Base-by-base conservation (phyloP, 2,888 invertebrate genomes). In the Ormyrus rosae region DNA sequence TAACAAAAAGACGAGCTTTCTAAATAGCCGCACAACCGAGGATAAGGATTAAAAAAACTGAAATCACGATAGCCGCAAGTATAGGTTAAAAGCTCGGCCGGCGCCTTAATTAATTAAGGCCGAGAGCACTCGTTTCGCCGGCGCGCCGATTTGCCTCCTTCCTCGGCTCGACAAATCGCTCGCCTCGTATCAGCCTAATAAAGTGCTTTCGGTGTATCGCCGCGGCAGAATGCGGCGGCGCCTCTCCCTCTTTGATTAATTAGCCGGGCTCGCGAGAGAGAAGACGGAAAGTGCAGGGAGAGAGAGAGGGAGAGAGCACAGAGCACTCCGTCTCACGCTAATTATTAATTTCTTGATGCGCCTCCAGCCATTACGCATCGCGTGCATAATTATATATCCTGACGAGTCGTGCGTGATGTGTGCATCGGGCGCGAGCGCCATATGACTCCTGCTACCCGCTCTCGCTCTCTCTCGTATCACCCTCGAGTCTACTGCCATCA, bases 301-400 rank as follows among this genome's bases (percentile, higher is more conserved):
- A 50, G 10, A 34, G 19, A 19, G 19, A 19, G 19, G 1, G 19
- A 19, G 19, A 45, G 55, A 2, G 13, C 19, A 13, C 46, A 70
- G 34, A 53, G 45, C 64, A 65, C 73, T 73, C 60, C 70, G 84
- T 86, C 87, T 88, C 85, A 19, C 84, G 86, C 87, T 90, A 88
- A 90, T 90, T 90, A 90, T 89, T 90, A 90, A 90, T 90, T 90
- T 89, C 89, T 89, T 90, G 90, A 90, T 90, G 90, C 86, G 88
- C 84, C 84, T 9, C 83, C 85, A 84, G 86, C 87, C 86, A 89
- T 90, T 89, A 88, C 85, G 86, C 86, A 86, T 85, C 85, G 85
- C 85, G 85, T 90, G 90, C 90, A 90, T 90, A 90, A 90, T 90
- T 90, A 90, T 89, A 87, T 85, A 86, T 86, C 84, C 87, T 88